These are phyloP conservation scores for Ophioninae sp. DNA, from an alignment of 2,888 invertebrate genomes.

Conservation along the genomic window DNA sequence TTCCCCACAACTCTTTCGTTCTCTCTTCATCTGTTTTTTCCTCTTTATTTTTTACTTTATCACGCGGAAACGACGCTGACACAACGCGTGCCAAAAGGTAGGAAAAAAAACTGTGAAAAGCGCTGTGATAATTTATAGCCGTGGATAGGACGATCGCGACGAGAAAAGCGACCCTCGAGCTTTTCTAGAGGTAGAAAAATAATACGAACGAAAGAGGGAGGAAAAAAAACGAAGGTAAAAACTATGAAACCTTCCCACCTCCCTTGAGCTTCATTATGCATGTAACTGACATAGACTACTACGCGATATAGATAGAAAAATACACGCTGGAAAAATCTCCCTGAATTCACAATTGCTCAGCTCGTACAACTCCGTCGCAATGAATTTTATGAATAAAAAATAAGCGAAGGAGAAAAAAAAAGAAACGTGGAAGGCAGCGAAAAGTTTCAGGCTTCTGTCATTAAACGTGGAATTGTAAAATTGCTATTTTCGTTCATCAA, in stretches of 20 bases:
- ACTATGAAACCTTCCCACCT: constrained; percentile 33
- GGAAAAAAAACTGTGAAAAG: constrained; percentile 64
- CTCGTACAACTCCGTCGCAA: constrained; percentile 16
- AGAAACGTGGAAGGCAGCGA: background rate
- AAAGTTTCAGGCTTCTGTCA: constrained; percentile 2
- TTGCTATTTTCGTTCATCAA: background rate
- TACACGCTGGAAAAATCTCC: constrained; percentile 6
- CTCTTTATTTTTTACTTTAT: constrained; percentile 56
- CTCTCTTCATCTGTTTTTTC: constrained; percentile 24
- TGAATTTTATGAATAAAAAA: constrained; percentile 39
- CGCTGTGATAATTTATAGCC: constrained; percentile 67
- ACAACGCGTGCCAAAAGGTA: constrained; percentile 24
- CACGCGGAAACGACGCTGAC: constrained; percentile 40
- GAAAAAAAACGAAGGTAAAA: constrained; percentile 9
- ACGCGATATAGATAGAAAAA: background rate
- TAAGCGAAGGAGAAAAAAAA: background rate
- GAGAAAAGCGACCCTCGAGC: constrained; percentile 47
- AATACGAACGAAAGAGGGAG: constrained; percentile 31
- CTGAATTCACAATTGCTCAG: constrained; percentile 36
- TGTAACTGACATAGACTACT: constrained; percentile 23
- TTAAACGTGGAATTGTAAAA: constrained; percentile 4
- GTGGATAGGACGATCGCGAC: constrained; percentile 42
- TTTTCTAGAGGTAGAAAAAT: constrained; percentile 44
- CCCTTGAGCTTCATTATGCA: constrained; percentile 48
- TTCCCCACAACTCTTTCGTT: constrained; percentile 32